Percentiles rank a stretch among this genome's conserved stretches.
These are phyloP conservation scores for Brotula barbata DNA, from an alignment of 2,797 vertebrate species.

Conservation along the genomic window DNA sequence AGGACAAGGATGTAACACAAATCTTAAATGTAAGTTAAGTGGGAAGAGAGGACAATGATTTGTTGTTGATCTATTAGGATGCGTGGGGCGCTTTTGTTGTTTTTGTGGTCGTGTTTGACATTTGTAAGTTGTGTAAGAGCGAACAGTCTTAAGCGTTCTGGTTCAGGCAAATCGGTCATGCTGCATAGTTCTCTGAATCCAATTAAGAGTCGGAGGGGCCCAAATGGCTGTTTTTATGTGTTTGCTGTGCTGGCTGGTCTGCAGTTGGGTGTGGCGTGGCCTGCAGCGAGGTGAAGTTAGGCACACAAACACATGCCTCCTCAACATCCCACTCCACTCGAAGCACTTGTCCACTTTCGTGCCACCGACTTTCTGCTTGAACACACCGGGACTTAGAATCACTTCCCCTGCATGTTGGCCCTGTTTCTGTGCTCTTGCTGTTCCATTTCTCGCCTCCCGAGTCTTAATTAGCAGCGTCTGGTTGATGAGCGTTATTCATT, in stretches of 20 bases:
- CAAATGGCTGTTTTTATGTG: slow-evolving; percentile 68
- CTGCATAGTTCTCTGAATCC: slow-evolving; percentile 78
- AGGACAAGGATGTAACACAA: slow-evolving; percentile 30
- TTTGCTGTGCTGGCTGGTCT: slow-evolving; percentile 67
- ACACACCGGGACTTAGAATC: not conserved
- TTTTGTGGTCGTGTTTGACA: slow-evolving; percentile 73
- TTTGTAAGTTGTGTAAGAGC: slow-evolving; percentile 71
- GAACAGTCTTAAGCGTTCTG: slow-evolving; percentile 65
- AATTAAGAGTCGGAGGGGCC: slow-evolving; percentile 77
- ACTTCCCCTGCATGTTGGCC: slow-evolving; percentile 16
- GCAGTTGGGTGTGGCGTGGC: slow-evolving; percentile 73
- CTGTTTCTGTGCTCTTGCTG: slow-evolving; percentile 26
- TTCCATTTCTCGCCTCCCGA: too few relatives aligned
- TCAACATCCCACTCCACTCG: slow-evolving; percentile 53
- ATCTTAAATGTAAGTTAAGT: slow-evolving; percentile 39
- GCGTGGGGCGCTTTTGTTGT: slow-evolving; percentile 36
- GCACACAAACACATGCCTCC: slow-evolving; percentile 75
- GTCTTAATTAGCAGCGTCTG: slow-evolving; percentile 62
- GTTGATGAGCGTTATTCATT: slow-evolving; percentile 48
- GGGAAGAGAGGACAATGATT: slow-evolving; percentile 31
- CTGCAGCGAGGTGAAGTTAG: slow-evolving; percentile 73
- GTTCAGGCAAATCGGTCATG: slow-evolving; percentile 71
- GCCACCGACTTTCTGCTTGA: slow-evolving; percentile 12
- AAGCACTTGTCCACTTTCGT: slow-evolving; percentile 22
- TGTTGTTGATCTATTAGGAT: slow-evolving; percentile 51